A percentile compares a stretch with the other conserved stretches of the same genome.
phyloP scores from a whole-genome alignment of 2,113 vertebrate genomes.

The Xerus inauris region DNA sequence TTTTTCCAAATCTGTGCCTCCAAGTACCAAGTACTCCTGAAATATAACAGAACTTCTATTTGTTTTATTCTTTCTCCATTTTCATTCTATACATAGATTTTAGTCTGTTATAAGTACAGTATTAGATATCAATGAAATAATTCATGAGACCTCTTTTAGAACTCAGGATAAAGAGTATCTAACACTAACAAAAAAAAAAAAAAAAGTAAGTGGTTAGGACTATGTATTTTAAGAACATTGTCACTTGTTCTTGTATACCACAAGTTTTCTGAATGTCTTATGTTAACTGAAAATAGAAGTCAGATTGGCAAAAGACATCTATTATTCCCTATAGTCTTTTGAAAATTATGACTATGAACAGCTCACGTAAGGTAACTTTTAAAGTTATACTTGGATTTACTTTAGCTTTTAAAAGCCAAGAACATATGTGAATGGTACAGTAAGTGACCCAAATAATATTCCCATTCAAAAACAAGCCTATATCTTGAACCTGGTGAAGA shows the following conservation, averaged over 20 bases:
- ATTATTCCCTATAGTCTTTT: constrained; percentile 55
- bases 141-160: neutral
- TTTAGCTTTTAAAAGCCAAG: constrained; percentile 35
- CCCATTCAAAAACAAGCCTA: neutral
- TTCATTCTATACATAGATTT: constrained; percentile 19
- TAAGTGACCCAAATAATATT: constrained; percentile 33
- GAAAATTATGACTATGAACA: constrained; percentile 38
- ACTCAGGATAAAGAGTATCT: constrained; percentile 10
- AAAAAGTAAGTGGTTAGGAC: neutral
- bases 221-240: constrained; percentile 49
- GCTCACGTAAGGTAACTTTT: constrained; percentile 22
- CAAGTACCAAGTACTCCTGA: neutral
- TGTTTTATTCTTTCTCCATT: neutral
- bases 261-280: constrained; percentile 50
- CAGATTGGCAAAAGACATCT: constrained; percentile 8
- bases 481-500: neutral
- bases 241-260: constrained; percentile 1
- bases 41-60: constrained; percentile 45
- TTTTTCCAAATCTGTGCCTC: constrained; percentile 24
- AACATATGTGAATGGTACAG: neutral
- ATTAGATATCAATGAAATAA: constrained; percentile 50
- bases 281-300: constrained; percentile 46
- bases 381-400: constrained; percentile 51
- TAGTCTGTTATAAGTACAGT: neutral
- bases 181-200: neutral